Base-by-base conservation (phyloP, 2,888 invertebrate genomes). In the Brachycybe producta region DNA sequence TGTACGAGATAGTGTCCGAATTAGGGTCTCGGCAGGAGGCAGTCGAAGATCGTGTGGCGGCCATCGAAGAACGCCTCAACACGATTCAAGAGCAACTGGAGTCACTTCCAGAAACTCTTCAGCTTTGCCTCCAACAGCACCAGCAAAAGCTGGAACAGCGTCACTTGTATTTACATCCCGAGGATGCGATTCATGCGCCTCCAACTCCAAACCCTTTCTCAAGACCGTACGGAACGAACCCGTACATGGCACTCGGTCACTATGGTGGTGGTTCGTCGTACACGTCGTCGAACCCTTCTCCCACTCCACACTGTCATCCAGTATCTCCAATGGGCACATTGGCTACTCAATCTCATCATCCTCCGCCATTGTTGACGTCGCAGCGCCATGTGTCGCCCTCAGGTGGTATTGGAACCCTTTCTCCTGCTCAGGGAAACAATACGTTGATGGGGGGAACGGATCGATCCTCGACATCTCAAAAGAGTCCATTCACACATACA, bases 1-100 rank as follows among this genome's bases (percentile, higher is more conserved):
- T 97, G 59, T 95, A 95, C 69, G 97, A 95, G 73, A 84, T 97
- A 62, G 94, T 98, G 57, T 88, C 92, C 51, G 97, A 97, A 64
- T 88, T 97, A 84, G 90, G 90, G 65, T 80, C 84, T 54, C 80
- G 92, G 49, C 94, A 95, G 70, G 88, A 91, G 67, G 79, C 81
- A 46, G 77, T 97, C 60, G 95, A 97, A 69, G 90, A 92, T 70
- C 80, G 94, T 64, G 76, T 97, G 62, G 81, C 83, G 59, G 82
- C 84, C 63, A 78, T 98, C 67, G 95, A 97, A 73, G 90, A 91
- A 65, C 90, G 90, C 71, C 72, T 95, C 62, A 78, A 78, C 58
- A 73, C 81, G 55, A 72, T 94, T 64, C 90, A 91, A 73, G 85
- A 86, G 64, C 83, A 87, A 72, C 72, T 88, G 65, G 87, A 87